Conservation (phyloP, 2,888 invertebrate species). For the Drepana falcataria region DNA sequence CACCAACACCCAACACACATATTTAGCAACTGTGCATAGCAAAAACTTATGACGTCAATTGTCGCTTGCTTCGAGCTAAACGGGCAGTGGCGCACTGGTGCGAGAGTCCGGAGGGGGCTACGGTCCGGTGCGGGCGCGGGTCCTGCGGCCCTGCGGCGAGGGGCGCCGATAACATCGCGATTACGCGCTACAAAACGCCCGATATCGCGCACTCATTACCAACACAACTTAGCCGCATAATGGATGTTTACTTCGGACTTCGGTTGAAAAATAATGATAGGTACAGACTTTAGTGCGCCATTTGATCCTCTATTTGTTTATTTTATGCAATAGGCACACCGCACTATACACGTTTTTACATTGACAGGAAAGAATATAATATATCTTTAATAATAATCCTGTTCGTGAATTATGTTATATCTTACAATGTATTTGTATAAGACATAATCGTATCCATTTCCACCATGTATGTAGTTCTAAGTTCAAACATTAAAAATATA, state of each 20-base stretch:
- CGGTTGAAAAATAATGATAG: conserved; percentile 5
- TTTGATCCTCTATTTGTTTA: not conserved
- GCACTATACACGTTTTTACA: too few species aligned
- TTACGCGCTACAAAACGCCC: conserved; percentile 73
- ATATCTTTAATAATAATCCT: too few species aligned
- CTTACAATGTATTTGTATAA: too few species aligned
- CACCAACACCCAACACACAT: too few species aligned
- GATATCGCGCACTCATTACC: conserved; percentile 63
- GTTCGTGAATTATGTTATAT: too few species aligned
- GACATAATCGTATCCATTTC: too few species aligned
- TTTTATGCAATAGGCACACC: too few species aligned
- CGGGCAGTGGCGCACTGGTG: conserved; percentile 15
- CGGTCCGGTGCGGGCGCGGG: conserved; percentile 38
- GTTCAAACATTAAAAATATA: too few species aligned
- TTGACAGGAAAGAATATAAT: too few species aligned
- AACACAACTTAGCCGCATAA: conserved; percentile 51
- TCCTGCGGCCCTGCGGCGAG: conserved; percentile 16
- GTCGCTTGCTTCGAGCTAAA: conserved; percentile 14
- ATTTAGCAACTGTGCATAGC: not conserved
- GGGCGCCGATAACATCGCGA: conserved; percentile 62
- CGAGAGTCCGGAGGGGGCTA: conserved; percentile 33
- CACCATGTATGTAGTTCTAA: too few species aligned
- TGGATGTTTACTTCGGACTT: conserved; percentile 42
- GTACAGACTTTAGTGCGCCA: not conserved
- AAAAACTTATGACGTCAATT: not conserved